phyloP scores from a whole-genome alignment of 2,113 vertebrate species.

The Cebidichthys violaceus region DNA sequence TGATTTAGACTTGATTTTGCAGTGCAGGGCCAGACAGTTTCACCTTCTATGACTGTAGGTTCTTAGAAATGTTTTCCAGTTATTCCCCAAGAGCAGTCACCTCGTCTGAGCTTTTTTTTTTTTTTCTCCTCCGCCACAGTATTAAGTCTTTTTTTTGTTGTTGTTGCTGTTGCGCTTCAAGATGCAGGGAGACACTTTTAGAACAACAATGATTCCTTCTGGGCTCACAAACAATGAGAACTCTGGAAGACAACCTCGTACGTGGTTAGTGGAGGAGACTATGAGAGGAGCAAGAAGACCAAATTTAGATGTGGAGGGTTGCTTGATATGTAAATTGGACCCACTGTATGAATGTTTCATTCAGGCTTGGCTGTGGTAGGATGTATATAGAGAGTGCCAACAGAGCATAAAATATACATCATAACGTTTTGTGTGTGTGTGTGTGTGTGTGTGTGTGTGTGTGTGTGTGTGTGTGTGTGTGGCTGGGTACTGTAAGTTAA shows the following conservation, averaged over 20 bases:
- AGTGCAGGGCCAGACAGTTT: background rate
- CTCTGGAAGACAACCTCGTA: background rate
- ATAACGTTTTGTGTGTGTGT: conserved; percentile 10
- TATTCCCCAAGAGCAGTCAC: background rate
- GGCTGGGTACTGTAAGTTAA: conserved; percentile 20
- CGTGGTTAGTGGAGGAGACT: background rate
- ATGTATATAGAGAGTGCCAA: conserved; percentile 26
- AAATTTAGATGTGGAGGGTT: conserved; percentile 31
- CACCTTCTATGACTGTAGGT: background rate
- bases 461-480: background rate
- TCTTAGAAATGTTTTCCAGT: background rate
- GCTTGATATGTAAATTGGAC: conserved; percentile 64
- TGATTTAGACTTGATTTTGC: background rate
- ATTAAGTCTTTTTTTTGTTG: background rate
- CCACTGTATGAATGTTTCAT: conserved; percentile 67
- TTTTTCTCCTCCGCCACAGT: background rate
- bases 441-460: conserved; percentile 2
- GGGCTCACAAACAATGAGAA: background rate
- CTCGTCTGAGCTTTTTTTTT: background rate
- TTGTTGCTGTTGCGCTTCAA: background rate
- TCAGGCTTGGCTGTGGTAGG: conserved; percentile 42
- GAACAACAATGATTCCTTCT: conserved; percentile 3
- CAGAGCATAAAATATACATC: conserved; percentile 70
- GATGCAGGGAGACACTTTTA: conserved; percentile 7
- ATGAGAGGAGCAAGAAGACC: background rate